Conservation (phyloP, 2,113 vertebrate genomes). For the Notarius lentiginosus region DNA sequence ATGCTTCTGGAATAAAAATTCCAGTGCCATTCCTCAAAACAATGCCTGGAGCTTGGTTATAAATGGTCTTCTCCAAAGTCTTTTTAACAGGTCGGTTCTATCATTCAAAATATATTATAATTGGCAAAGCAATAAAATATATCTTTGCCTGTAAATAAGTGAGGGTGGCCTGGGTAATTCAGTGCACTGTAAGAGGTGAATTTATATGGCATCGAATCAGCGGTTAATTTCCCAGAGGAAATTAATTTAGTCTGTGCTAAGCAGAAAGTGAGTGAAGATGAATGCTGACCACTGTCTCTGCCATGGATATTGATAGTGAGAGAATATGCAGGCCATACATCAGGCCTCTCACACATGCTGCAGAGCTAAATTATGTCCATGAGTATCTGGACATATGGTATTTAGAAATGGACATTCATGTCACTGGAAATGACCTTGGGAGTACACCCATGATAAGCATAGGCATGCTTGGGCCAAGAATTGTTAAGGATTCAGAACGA, state of each 20-base stretch:
- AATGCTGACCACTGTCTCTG: conserved; percentile 66
- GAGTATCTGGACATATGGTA: conserved; percentile 28
- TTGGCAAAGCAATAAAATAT: conserved; percentile 62
- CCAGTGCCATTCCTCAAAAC: conserved; percentile 54
- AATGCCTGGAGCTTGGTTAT: conserved; percentile 51
- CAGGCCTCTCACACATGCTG: conserved; percentile 22
- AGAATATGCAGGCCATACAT: conserved; percentile 47
- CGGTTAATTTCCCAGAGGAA: conserved; percentile 69
- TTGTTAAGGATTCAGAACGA: background rate
- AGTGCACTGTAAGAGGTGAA: conserved; percentile 60
- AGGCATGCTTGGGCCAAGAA: background rate
- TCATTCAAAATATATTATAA: conserved; percentile 67
- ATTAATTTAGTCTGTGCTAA: conserved; percentile 63
- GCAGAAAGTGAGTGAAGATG: conserved; percentile 51
- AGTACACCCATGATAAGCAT: background rate
- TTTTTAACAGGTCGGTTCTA: conserved; percentile 53
- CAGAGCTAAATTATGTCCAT: conserved; percentile 56
- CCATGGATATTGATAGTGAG: conserved; percentile 64
- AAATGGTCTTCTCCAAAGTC: conserved; percentile 52
- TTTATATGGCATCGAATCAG: conserved; percentile 62
- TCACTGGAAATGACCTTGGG: conserved; percentile 10
- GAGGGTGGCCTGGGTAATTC: conserved; percentile 60
- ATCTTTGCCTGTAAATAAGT: conserved; percentile 63
- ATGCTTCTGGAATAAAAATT: conserved; percentile 59
- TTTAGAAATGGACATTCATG: conserved; percentile 35